Conservation (phyloP, 1,140 invertebrate genomes). For the Diploscapter pachys region DNA sequence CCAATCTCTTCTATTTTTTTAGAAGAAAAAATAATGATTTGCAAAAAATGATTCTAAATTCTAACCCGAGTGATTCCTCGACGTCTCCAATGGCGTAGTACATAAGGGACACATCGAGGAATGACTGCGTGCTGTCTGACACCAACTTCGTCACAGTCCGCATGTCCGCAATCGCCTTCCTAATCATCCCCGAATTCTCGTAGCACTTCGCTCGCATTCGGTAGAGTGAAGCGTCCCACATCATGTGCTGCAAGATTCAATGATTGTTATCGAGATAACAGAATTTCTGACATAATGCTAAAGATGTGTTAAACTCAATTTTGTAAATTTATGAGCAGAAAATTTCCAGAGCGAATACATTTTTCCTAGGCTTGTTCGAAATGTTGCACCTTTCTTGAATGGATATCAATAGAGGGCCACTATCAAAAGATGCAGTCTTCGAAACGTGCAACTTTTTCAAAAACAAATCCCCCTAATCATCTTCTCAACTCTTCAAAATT, state of each 20-base stretch:
- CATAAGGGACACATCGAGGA: slow-evolving; percentile 75
- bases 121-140: slow-evolving; percentile 85
- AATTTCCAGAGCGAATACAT: too few species aligned
- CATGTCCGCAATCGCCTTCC: slow-evolving; percentile 84
- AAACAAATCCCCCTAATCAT: too few species aligned
- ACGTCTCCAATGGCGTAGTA: slow-evolving; percentile 87
- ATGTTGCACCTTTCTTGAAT: too few species aligned
- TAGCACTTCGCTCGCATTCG: slow-evolving; percentile 82
- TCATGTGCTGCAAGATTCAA: slow-evolving; percentile 64
- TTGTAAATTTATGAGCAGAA: too few species aligned
- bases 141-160: slow-evolving; percentile 81
- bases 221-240: slow-evolving; percentile 79
- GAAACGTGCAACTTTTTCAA: too few species aligned
- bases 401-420: too few species aligned
- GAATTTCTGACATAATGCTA: too few species aligned
- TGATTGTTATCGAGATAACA: background rate
- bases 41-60: slow-evolving; percentile 20
- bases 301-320: too few species aligned
- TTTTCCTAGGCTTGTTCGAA: too few species aligned
- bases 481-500: too few species aligned
- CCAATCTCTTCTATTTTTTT: too few species aligned
- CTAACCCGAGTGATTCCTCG: slow-evolving; percentile 79
- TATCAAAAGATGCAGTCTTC: too few species aligned
- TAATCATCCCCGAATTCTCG: slow-evolving; percentile 74
- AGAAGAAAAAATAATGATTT: background rate